phyloP scores from a whole-genome alignment of 2,113 vertebrate genomes.

The Chaenocephalus aceratus region DNA sequence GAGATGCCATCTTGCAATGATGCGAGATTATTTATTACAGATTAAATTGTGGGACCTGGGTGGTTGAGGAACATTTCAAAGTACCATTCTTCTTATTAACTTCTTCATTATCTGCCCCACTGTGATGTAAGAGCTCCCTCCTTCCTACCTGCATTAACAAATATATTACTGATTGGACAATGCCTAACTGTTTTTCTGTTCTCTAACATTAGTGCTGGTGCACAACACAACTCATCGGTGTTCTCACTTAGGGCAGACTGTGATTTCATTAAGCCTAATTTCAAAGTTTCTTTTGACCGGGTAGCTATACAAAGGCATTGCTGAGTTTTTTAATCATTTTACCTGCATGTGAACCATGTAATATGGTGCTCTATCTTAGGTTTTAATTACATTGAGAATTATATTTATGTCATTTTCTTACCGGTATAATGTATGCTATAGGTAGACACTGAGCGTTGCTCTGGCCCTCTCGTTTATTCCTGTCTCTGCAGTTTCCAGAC shows the following conservation, averaged over 20 bases:
- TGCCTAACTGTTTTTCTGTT: slow-evolving; percentile 63
- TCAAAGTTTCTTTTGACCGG: slow-evolving; percentile 43
- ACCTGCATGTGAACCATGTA: slow-evolving; percentile 11
- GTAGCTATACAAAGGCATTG: not conserved
- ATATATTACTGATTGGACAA: slow-evolving; percentile 75
- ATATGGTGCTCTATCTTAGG: not conserved
- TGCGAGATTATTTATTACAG: slow-evolving; percentile 99
- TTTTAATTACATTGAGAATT: slow-evolving; percentile 28
- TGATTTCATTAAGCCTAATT: slow-evolving; percentile 61
- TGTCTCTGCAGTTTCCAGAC: slow-evolving; percentile 43
- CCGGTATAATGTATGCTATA: not conserved
- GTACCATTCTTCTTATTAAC: slow-evolving; percentile 99
- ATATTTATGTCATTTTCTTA: slow-evolving; percentile 8
- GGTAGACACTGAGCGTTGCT: slow-evolving; percentile 1
- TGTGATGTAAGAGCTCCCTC: slow-evolving; percentile 88
- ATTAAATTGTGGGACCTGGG: slow-evolving; percentile 99
- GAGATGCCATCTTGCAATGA: slow-evolving; percentile 99
- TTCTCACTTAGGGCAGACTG: slow-evolving; percentile 36
- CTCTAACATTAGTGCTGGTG: slow-evolving; percentile 54
- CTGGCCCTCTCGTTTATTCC: slow-evolving; percentile 15
- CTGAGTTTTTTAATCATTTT: slow-evolving; percentile 6
- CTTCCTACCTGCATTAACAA: slow-evolving; percentile 79
- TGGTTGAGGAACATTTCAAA: slow-evolving; percentile 98
- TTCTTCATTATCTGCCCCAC: slow-evolving; percentile 96
- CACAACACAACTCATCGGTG: slow-evolving; percentile 61